Conservation (phyloP, 2,888 invertebrate genomes). For the Agrypnus murinus region DNA sequence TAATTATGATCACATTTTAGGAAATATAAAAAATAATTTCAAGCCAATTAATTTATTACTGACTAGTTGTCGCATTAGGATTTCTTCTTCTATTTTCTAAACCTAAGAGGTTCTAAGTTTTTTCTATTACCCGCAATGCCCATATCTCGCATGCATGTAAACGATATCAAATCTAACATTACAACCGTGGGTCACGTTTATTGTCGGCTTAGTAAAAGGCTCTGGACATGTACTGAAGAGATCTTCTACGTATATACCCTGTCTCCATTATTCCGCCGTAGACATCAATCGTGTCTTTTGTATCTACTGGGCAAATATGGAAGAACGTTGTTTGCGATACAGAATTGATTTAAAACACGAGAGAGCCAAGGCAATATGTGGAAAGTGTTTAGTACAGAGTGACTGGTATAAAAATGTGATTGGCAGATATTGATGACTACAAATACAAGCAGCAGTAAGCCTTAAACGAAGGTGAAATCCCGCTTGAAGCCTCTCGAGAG, state of each 20-base stretch:
- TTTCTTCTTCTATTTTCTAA: too few species aligned
- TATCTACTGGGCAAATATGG: slow-evolving; percentile 45
- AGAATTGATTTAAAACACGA: slow-evolving; percentile 43
- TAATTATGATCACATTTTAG: too few species aligned
- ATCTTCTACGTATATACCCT: slow-evolving; percentile 41
- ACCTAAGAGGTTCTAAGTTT: background rate
- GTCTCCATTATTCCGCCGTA: slow-evolving; percentile 45
- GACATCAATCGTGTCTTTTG: slow-evolving; percentile 44
- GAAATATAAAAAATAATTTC: too few species aligned
- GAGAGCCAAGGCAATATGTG: slow-evolving; percentile 48
- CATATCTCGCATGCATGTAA: slow-evolving; percentile 42
- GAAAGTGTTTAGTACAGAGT: slow-evolving; percentile 53
- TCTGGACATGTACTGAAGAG: slow-evolving; percentile 37
- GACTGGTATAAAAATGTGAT: slow-evolving; percentile 54
- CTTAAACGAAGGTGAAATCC: slow-evolving; percentile 30
- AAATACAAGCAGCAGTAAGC: too few species aligned
- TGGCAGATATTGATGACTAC: slow-evolving; percentile 58
- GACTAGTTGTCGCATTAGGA: too few species aligned
- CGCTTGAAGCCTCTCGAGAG: background rate
- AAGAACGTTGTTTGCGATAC: slow-evolving; percentile 43
- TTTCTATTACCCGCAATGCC: background rate
- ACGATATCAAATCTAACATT: slow-evolving; percentile 45
- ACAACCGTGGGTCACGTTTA: slow-evolving; percentile 43
- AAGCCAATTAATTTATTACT: too few species aligned
- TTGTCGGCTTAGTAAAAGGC: slow-evolving; percentile 45